Evolutionary conservation across 2,888 invertebrate species (phyloP).

Genomic region (Meiosimyza decipiens): DNA sequence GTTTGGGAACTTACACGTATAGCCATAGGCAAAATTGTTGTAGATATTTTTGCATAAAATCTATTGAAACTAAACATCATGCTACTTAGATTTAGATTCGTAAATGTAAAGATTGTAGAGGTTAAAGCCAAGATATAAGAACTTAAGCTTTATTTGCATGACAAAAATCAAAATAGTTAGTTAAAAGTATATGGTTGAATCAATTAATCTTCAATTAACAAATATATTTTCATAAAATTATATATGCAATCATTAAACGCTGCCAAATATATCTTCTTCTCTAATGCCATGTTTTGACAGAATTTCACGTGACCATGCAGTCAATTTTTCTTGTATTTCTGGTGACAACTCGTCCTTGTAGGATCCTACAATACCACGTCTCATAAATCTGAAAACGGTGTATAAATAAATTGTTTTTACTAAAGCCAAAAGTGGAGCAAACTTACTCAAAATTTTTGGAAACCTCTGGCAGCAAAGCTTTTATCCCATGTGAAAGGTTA

Average conservation of each 20-base stretch:
- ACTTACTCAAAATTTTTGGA: not conserved
- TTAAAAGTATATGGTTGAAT: too few relatives aligned
- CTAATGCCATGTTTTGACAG: conserved; percentile 32
- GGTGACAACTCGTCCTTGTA: conserved; percentile 40
- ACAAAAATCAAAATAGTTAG: too few relatives aligned
- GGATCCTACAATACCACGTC: conserved; percentile 42
- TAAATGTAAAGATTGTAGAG: too few relatives aligned
- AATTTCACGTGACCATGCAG: conserved; percentile 30
- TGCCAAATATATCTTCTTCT: conserved; percentile 42
- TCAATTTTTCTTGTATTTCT: conserved; percentile 24
- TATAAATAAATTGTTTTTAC: not conserved
- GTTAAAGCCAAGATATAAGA: too few relatives aligned
- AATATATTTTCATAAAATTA: too few relatives aligned
- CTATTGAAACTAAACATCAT: too few relatives aligned
- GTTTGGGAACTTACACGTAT: too few relatives aligned
- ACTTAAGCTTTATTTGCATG: too few relatives aligned
- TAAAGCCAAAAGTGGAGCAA: not conserved
- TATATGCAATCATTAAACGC: not conserved
- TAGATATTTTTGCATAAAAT: too few relatives aligned
- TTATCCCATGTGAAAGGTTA: not conserved
- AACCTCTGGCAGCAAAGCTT: not conserved
- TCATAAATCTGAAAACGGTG: conserved; percentile 39
- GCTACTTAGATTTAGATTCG: too few relatives aligned
- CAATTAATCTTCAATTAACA: too few relatives aligned
- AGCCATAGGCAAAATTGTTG: too few relatives aligned